A percentile compares a stretch with the other conserved stretches of the same genome.
phyloP scores from a whole-genome alignment of 2,113 vertebrate genomes.

The Grantiella picta region DNA sequence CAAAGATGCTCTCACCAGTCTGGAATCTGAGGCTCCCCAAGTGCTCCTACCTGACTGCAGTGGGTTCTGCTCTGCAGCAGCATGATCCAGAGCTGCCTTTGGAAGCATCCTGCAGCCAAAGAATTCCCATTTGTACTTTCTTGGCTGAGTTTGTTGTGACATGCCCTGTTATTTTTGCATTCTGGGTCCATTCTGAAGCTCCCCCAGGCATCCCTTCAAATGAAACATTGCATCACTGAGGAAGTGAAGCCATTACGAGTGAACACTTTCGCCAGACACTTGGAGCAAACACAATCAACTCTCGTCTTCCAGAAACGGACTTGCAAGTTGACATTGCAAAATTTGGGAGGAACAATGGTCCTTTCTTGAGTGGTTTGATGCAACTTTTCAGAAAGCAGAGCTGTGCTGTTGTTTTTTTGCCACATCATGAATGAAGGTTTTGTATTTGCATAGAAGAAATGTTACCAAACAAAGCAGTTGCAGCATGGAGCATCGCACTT shows the following conservation, averaged over 20 bases:
- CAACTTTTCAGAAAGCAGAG: neutral
- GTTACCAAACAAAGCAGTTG: neutral
- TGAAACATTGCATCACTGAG: constrained; percentile 42
- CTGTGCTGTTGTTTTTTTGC: neutral
- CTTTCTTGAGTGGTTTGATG: constrained; percentile 7
- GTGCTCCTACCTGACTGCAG: neutral
- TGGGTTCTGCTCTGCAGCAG: neutral
- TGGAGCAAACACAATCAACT: constrained; percentile 2
- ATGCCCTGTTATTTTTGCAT: constrained; percentile 51
- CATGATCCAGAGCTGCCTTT: neutral
- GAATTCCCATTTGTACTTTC: constrained; percentile 19
- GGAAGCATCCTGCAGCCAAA: constrained; percentile 10
- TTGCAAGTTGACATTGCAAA: constrained; percentile 35
- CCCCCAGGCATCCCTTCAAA: constrained; percentile 36
- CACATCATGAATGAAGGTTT: neutral
- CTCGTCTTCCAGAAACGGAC: constrained; percentile 9
- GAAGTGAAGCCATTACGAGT: constrained; percentile 37
- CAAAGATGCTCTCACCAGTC: neutral
- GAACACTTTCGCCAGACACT: neutral
- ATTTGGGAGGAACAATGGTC: constrained; percentile 28
- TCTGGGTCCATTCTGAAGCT: constrained; percentile 11
- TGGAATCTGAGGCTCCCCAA: neutral
- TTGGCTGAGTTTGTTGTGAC: constrained; percentile 33
- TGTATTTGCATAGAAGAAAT: neutral
- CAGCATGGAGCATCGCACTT: neutral